phyloP scores from a whole-genome alignment of 2,113 vertebrate genomes.

The Galeopterus variegatus region DNA sequence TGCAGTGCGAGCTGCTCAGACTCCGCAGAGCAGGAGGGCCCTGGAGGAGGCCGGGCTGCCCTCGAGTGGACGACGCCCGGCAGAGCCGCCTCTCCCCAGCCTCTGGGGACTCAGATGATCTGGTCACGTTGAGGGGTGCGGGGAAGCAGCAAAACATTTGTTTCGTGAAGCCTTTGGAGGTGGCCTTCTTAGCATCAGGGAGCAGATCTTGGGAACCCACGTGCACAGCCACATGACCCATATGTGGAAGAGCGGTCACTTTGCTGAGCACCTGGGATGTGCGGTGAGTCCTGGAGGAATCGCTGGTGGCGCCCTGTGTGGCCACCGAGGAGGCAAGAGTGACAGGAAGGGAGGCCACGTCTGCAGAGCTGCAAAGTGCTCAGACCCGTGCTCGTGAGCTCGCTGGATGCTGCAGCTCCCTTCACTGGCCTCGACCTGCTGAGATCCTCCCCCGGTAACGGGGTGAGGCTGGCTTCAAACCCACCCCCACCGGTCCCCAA shows the following conservation, averaged over 20 bases:
- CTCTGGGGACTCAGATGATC: neutral
- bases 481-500: neutral
- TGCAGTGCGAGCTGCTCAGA: neutral
- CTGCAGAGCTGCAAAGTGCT: rapidly evolving
- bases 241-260: rapidly evolving
- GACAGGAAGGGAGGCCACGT: rapidly evolving
- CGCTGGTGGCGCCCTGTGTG: rapidly evolving
- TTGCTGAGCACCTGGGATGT: rapidly evolving
- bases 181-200: rapidly evolving
- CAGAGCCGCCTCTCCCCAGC: no score
- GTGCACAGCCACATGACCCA: rapidly evolving
- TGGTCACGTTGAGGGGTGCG: rapidly evolving
- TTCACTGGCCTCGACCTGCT: no score
- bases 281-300: rapidly evolving
- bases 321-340: rapidly evolving
- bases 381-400: rapidly evolving
- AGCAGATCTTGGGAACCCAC: rapidly evolving
- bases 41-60: neutral
- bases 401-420: no score
- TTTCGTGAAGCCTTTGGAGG: neutral
- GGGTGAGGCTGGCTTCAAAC: neutral
- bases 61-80: rapidly evolving
- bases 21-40: no score
- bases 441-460: no score
- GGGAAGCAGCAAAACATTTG: neutral